Evolutionary conservation across 2,113 vertebrate genomes (phyloP).

Genomic region (Leucosticte australis): DNA sequence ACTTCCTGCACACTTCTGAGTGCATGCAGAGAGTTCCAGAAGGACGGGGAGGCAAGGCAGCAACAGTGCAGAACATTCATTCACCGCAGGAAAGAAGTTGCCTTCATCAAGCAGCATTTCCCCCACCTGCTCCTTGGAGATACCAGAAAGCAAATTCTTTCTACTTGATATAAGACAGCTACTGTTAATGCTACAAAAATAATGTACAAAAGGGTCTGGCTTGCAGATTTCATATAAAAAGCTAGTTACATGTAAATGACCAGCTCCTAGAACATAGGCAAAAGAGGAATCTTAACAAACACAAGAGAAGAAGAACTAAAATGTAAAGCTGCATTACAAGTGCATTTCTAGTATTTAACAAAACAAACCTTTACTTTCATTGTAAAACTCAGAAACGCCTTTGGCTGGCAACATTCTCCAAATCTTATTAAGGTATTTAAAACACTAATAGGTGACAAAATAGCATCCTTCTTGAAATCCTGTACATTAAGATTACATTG

Average conservation of each 20-base stretch:
- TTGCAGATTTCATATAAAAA: background rate
- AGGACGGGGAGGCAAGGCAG: background rate
- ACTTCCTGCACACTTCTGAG: background rate
- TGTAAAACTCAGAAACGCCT: background rate
- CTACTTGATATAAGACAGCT: background rate
- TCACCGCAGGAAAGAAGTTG: background rate
- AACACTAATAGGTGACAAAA: background rate
- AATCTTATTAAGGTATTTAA: background rate
- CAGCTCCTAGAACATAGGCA: background rate
- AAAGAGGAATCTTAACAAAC: background rate
- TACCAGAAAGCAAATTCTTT: background rate
- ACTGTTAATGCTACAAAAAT: background rate
- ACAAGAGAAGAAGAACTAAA: rapidly evolving
- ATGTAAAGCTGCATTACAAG: background rate
- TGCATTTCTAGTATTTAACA: background rate
- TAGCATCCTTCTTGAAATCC: background rate
- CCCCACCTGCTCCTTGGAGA: background rate
- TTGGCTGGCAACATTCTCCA: background rate
- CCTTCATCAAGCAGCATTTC: background rate
- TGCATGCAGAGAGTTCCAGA: background rate
- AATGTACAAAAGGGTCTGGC: background rate
- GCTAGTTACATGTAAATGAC: background rate
- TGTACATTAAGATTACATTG: background rate
- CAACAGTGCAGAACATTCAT: background rate
- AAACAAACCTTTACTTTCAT: background rate